Conservation (phyloP, 1,140 invertebrate genomes). For the Nasonia vitripennis region DNA sequence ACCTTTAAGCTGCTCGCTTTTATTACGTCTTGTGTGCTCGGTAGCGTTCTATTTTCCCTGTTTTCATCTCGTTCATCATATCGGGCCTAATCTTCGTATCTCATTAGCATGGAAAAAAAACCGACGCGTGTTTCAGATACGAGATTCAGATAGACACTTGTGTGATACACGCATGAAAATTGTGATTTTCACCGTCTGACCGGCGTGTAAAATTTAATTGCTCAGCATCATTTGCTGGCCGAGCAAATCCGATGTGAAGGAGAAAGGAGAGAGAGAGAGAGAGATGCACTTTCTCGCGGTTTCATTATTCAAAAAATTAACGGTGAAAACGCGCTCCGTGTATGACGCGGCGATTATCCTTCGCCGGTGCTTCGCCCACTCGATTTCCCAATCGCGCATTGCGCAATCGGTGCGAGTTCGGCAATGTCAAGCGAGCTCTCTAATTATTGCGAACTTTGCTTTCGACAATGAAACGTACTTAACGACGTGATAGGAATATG, state of each 20-base stretch:
- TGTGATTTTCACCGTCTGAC: not conserved
- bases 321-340: not conserved
- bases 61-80: not conserved
- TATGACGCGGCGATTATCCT: not conserved
- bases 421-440: not conserved
- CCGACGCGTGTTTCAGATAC: not conserved
- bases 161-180: not conserved
- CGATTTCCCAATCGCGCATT: not conserved
- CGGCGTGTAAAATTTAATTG: not conserved
- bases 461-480: not conserved
- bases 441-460: not conserved
- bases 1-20: not conserved
- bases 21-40: not conserved
- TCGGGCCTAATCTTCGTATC: too few species aligned
- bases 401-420: not conserved
- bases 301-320: constrained; percentile 2
- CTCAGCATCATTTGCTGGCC: not conserved
- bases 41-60: not conserved
- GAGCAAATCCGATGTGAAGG: not conserved
- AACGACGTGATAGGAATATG: not conserved
- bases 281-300: not conserved
- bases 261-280: not conserved
- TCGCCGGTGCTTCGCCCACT: not conserved
- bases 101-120: not conserved
- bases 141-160: not conserved